These are phyloP conservation scores for Rhipidura dahli DNA, from an alignment of 2,113 vertebrate species.

Conservation along the genomic window DNA sequence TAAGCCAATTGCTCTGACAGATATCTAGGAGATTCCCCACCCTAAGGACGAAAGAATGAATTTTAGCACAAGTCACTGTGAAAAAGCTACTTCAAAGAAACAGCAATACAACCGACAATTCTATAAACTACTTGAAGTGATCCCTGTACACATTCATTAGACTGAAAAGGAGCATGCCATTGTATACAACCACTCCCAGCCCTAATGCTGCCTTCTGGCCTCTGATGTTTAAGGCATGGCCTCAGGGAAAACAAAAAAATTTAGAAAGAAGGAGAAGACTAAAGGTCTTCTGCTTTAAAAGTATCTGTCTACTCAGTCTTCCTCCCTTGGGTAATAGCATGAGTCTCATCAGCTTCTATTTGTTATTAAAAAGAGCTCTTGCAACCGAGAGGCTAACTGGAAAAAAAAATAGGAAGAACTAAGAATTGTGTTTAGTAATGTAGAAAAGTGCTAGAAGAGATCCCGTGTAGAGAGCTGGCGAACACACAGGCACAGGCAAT, in stretches of 20 bases:
- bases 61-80: conserved; percentile 38
- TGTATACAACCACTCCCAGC: background rate
- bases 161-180: background rate
- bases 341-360: background rate
- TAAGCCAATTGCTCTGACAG: conserved; percentile 41
- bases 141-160: background rate
- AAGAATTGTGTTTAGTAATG: background rate
- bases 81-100: conserved; percentile 56
- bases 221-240: conserved; percentile 42
- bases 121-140: conserved; percentile 1
- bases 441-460: background rate
- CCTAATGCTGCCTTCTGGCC: background rate
- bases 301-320: background rate
- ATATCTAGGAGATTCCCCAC: background rate
- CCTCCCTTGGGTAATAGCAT: background rate
- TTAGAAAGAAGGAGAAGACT: background rate
- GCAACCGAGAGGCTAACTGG: background rate
- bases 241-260: conserved; percentile 31
- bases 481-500: background rate
- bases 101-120: background rate
- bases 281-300: background rate
- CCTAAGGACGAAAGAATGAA: background rate
- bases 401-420: background rate
- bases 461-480: background rate
- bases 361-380: background rate